A percentile compares a stretch with the other conserved stretches of the same genome.
Evolutionary conservation across 2,797 vertebrate genomes (phyloP).

Genomic region (Pteronotus mesoamericanus): DNA sequence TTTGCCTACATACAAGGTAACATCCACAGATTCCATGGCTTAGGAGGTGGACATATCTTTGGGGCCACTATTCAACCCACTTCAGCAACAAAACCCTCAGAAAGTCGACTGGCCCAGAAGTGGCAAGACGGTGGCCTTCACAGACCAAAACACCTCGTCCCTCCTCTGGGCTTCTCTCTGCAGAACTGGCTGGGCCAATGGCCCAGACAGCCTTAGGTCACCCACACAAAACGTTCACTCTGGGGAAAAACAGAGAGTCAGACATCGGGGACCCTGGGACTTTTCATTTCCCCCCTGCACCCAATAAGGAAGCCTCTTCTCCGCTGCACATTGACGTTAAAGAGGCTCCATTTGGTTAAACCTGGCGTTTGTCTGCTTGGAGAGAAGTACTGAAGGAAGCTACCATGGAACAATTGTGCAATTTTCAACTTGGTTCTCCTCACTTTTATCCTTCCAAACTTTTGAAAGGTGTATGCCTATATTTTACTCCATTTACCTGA

Average conservation of each 20-base stretch:
- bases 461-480: background rate
- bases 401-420: background rate
- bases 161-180: background rate
- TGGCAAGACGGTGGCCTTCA: background rate
- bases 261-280: background rate
- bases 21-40: background rate
- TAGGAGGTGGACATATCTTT: background rate
- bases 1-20: background rate
- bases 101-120: background rate
- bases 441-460: background rate
- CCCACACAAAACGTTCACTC: background rate
- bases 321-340: background rate
- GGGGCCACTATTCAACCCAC: background rate
- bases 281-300: background rate
- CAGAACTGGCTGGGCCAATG: background rate
- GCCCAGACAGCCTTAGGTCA: background rate
- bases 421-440: background rate
- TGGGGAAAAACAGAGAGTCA: background rate
- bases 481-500: background rate
- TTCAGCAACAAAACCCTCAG: background rate
- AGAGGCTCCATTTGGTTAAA: background rate
- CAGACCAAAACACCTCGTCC: background rate
- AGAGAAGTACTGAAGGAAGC: background rate
- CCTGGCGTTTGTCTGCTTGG: background rate
- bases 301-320: background rate